These are phyloP conservation scores for Sparidentex hasta DNA, from an alignment of 2,797 vertebrate species.

Conservation along the genomic window DNA sequence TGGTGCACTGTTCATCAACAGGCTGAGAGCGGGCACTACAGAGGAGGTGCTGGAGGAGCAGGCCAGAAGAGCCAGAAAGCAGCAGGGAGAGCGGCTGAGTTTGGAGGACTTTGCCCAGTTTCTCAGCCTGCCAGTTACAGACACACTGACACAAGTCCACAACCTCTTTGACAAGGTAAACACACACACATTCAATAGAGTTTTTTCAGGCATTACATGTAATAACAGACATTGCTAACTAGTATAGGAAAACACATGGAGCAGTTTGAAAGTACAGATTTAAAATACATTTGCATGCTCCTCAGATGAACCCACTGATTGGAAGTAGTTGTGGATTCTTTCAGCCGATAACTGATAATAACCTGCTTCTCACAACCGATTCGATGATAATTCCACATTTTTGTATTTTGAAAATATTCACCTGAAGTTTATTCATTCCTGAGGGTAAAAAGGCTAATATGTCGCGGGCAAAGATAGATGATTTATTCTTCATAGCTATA, in stretches of 20 bases:
- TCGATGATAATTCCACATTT: too few relatives aligned
- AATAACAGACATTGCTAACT: neutral
- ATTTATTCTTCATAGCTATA: too few relatives aligned
- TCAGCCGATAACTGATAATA: too few relatives aligned
- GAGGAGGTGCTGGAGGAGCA: slow-evolving; percentile 84
- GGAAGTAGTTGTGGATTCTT: too few relatives aligned
- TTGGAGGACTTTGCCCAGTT: slow-evolving; percentile 88
- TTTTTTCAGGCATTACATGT: neutral
- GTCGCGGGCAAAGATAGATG: too few relatives aligned
- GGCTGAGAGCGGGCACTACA: slow-evolving; percentile 87
- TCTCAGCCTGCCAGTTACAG: slow-evolving; percentile 86
- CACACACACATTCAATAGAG: neutral
- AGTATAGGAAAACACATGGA: neutral
- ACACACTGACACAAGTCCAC: slow-evolving; percentile 87
- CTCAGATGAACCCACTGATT: too few relatives aligned
- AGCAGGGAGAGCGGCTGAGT: slow-evolving; percentile 73
- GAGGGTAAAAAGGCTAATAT: too few relatives aligned
- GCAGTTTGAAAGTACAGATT: neutral
- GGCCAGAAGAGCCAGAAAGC: slow-evolving; percentile 80
- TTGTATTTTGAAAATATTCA: too few relatives aligned
- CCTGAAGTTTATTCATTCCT: too few relatives aligned
- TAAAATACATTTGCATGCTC: neutral
- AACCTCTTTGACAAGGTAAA: slow-evolving; percentile 91
- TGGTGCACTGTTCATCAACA: slow-evolving; percentile 54
- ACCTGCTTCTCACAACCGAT: too few relatives aligned